These are phyloP conservation scores for Poeciliopsis prolifica DNA, from an alignment of 2,113 vertebrate genomes.

Conservation along the genomic window DNA sequence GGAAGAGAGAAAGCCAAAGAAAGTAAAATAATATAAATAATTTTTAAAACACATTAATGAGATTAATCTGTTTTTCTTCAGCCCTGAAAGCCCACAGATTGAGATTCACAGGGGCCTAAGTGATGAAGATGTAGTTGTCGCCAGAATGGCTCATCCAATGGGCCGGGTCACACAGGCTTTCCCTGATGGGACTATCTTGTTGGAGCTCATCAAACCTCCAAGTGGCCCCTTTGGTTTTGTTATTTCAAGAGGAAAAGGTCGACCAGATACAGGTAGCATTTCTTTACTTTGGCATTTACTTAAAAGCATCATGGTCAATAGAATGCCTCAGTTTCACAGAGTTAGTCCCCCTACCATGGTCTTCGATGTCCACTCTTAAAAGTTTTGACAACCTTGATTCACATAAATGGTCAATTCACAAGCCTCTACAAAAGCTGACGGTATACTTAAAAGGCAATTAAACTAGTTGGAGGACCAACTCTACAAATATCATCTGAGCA, in stretches of 20 bases:
- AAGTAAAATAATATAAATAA: neutral
- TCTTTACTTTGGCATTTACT: neutral
- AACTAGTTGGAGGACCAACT: too few species aligned
- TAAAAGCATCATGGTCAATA: neutral
- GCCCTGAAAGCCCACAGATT: conserved; percentile 66
- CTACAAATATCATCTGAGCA: neutral
- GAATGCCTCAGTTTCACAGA: neutral
- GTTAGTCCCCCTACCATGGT: neutral
- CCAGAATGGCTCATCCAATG: conserved; percentile 77
- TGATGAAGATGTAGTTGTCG: conserved; percentile 82
- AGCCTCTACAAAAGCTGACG: neutral
- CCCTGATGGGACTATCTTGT: conserved; percentile 87
- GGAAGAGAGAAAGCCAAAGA: neutral
- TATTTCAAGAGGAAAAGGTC: conserved; percentile 89
- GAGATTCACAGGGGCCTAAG: conserved; percentile 80
- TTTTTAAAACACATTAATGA: neutral
- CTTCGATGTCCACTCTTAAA: neutral
- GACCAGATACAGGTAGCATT: conserved; percentile 87
- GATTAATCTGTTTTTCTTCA: conserved; percentile 26
- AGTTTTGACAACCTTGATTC: neutral
- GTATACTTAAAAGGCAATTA: neutral
- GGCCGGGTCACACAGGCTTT: conserved; percentile 87
- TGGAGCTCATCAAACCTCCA: conserved; percentile 86
- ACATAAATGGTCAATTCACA: neutral
- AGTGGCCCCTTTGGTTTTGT: conserved; percentile 88